A percentile compares a stretch with the other conserved stretches of the same genome.
Evolutionary conservation across 1,140 invertebrate genomes (phyloP).

Genomic region (Penaeus japonicus): DNA sequence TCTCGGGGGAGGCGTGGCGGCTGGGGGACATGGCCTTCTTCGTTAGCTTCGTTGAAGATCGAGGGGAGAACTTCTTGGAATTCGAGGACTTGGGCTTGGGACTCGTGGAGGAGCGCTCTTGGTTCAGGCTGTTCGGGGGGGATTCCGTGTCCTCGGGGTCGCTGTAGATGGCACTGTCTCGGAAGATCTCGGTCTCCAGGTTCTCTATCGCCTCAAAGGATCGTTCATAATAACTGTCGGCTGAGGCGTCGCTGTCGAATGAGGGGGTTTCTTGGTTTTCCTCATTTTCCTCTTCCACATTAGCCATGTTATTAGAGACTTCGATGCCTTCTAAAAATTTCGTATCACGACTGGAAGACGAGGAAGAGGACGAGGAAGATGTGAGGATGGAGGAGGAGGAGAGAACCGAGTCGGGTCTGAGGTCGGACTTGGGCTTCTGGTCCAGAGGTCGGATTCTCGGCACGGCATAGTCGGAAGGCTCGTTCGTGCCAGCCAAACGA

Average conservation of each 20-base stretch:
- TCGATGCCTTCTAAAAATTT: slow-evolving; percentile 28
- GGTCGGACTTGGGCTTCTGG: slow-evolving; percentile 61
- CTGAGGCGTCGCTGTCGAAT: slow-evolving; percentile 62
- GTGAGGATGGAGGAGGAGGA: slow-evolving; percentile 65
- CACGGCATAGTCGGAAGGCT: slow-evolving; percentile 80
- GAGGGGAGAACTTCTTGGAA: slow-evolving; percentile 13
- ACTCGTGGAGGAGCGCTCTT: slow-evolving; percentile 9
- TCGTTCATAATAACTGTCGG: slow-evolving; percentile 78
- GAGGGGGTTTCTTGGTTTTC: slow-evolving; percentile 57
- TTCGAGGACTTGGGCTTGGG: slow-evolving; percentile 7
- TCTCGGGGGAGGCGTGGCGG: not conserved
- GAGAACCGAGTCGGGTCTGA: slow-evolving; percentile 67
- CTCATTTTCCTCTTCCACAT: slow-evolving; percentile 58
- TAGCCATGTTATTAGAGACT: slow-evolving; percentile 32
- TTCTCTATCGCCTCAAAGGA: slow-evolving; percentile 79
- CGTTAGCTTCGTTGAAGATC: not conserved
- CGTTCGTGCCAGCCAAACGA: slow-evolving; percentile 76
- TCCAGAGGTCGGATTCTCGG: slow-evolving; percentile 72
- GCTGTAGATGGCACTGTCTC: slow-evolving; percentile 85
- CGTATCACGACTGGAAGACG: slow-evolving; percentile 35
- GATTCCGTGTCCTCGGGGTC: slow-evolving; percentile 70
- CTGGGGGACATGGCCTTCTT: not conserved
- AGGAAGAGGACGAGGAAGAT: slow-evolving; percentile 67
- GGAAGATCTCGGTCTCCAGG: slow-evolving; percentile 72
- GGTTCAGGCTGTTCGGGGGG: slow-evolving; percentile 25